These are phyloP conservation scores for Acholoe squamosa DNA, from an alignment of 2,888 invertebrate species.

Conservation along the genomic window DNA sequence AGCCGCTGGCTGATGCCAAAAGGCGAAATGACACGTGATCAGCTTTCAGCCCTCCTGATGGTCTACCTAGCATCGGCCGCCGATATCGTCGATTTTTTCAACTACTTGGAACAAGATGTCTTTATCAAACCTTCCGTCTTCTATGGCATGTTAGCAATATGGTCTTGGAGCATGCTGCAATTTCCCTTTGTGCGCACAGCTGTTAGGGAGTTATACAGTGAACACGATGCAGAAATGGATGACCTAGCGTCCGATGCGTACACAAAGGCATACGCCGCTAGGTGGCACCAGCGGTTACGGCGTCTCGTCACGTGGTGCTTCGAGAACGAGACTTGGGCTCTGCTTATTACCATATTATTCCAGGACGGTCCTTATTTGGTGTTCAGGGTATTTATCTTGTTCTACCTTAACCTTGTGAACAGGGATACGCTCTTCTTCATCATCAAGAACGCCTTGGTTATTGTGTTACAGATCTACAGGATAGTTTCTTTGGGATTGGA, in stretches of 20 bases:
- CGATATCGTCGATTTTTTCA: constrained; percentile 63
- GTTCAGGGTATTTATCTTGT: neutral
- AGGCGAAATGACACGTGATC: constrained; percentile 59
- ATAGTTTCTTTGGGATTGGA: neutral
- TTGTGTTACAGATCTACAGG: constrained; percentile 24
- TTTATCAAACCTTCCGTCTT: neutral
- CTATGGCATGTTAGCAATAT: neutral
- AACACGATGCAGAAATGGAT: constrained; percentile 9
- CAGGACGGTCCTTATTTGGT: constrained; percentile 55
- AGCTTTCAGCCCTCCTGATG: constrained; percentile 52
- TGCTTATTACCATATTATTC: neutral
- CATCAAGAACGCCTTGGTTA: constrained; percentile 20
- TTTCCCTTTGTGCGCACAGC: constrained; percentile 49
- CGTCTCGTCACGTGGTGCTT: neutral
- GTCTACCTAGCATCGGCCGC: constrained; percentile 57
- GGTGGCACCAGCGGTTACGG: neutral
- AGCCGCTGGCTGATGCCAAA: constrained; percentile 61
- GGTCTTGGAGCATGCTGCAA: constrained; percentile 60
- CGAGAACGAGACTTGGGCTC: constrained; percentile 42
- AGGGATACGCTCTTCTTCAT: neutral
- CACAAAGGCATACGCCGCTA: neutral
- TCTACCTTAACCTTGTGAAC: neutral
- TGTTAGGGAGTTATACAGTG: neutral
- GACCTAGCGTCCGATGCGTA: neutral
- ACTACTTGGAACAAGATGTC: neutral